Evolutionary conservation across 2,888 invertebrate genomes (phyloP).

Genomic region (Drosophila ustulata): DNA sequence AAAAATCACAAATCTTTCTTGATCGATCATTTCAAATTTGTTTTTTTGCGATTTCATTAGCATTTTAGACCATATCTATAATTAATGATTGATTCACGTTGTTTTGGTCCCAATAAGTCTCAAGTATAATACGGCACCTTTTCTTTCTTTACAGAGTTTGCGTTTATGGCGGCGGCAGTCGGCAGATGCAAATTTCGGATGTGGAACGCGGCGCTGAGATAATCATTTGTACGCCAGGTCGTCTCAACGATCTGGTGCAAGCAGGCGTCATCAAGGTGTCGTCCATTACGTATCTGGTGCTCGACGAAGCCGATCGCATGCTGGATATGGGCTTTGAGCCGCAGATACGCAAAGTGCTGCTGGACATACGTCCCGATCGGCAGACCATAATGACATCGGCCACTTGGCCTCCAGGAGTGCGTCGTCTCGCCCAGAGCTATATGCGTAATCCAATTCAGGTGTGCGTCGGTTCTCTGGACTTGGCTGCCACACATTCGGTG

Average conservation of each 20-base stretch:
- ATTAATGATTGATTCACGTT: too few relatives aligned
- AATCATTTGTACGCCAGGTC: constrained; percentile 97
- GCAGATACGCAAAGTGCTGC: constrained; percentile 93
- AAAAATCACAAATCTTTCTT: too few relatives aligned
- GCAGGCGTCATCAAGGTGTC: constrained; percentile 90
- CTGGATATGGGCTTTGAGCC: constrained; percentile 95
- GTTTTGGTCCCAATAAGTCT: too few relatives aligned
- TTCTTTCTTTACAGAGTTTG: constrained; percentile 88
- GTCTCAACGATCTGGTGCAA: constrained; percentile 95
- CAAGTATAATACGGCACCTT: not conserved
- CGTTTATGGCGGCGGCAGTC: constrained; percentile 95
- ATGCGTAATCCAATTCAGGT: constrained; percentile 96
- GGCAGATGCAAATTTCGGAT: constrained; percentile 91
- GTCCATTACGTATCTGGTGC: constrained; percentile 93
- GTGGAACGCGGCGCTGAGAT: constrained; percentile 95
- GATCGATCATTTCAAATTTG: too few relatives aligned
- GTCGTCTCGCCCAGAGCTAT: constrained; percentile 93
- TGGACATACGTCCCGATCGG: constrained; percentile 93
- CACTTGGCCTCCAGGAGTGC: constrained; percentile 96
- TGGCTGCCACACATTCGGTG: constrained; percentile 95
- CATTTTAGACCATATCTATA: too few relatives aligned
- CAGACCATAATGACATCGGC: constrained; percentile 99
- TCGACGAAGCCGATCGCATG: constrained; percentile 97
- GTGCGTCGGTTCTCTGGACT: constrained; percentile 94
- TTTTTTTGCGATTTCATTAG: not conserved